Percentiles rank a stretch among this genome's conserved stretches.
phyloP scores from a whole-genome alignment of 2,888 invertebrate genomes.

The Apamea anceps region DNA sequence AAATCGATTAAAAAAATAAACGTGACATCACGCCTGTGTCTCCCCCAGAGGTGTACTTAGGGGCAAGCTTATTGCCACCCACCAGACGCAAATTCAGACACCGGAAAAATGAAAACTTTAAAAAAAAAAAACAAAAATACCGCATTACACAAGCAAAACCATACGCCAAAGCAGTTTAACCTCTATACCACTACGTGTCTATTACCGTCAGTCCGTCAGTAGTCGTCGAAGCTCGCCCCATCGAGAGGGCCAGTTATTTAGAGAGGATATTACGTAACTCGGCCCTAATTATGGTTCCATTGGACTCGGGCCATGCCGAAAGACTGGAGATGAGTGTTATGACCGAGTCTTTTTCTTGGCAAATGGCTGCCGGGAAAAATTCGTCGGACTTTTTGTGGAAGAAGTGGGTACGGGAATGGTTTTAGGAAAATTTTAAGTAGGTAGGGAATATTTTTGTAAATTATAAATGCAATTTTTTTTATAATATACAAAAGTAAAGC shows the following conservation, averaged over 20 bases:
- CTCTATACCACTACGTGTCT: conserved; percentile 52
- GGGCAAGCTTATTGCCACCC: neutral
- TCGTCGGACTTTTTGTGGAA: conserved; percentile 42
- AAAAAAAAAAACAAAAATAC: no score
- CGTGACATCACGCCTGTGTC: neutral
- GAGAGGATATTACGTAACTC: conserved; percentile 82
- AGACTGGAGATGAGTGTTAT: conserved; percentile 73
- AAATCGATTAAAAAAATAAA: neutral
- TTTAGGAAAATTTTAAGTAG: conserved; percentile 26
- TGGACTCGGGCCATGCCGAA: conserved; percentile 80
- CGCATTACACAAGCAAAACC: conserved; percentile 6
- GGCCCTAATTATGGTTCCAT: conserved; percentile 86
- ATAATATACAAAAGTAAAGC: neutral
- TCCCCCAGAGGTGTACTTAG: neutral
- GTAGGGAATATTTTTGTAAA: neutral
- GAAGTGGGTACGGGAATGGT: conserved; percentile 28
- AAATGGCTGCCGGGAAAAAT: conserved; percentile 58
- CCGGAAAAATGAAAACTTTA: neutral
- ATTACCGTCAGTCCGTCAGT: conserved; percentile 70
- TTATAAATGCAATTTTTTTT: neutral
- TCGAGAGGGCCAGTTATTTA: conserved; percentile 83
- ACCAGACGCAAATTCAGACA: neutral
- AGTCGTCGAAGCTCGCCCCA: conserved; percentile 69
- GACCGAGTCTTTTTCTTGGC: conserved; percentile 68
- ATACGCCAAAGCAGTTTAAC: conserved; percentile 14